These are phyloP conservation scores for Tachypleus tridentatus DNA, from an alignment of 1,140 invertebrate genomes.

Conservation along the genomic window DNA sequence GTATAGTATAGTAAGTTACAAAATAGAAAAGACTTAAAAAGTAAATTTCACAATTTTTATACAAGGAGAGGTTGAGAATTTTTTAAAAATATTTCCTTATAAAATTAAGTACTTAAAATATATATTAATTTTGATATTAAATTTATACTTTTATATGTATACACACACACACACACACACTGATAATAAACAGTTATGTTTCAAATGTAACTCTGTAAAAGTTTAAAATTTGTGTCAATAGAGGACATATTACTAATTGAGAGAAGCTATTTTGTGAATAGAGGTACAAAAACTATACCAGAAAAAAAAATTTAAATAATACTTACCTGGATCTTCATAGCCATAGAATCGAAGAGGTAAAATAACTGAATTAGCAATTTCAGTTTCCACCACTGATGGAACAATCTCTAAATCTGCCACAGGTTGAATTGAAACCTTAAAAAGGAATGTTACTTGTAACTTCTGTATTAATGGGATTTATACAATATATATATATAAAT, in stretches of 20 bases:
- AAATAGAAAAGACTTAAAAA: too few relatives aligned
- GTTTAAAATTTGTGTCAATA: neutral
- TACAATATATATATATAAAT: neutral
- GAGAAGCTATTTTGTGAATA: neutral
- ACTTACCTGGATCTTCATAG: slow-evolving; percentile 16
- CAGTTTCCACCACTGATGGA: slow-evolving; percentile 18
- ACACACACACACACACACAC: too few relatives aligned
- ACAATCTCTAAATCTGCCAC: slow-evolving; percentile 20
- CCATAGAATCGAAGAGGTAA: slow-evolving; percentile 23
- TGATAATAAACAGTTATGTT: too few relatives aligned
- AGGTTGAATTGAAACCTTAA: slow-evolving; percentile 17
- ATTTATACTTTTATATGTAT: too few relatives aligned
- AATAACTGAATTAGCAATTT: slow-evolving; percentile 16
- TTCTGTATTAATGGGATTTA: slow-evolving; percentile 1
- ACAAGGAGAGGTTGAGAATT: too few relatives aligned
- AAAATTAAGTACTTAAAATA: too few relatives aligned
- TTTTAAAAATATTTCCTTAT: too few relatives aligned
- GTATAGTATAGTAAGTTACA: too few relatives aligned
- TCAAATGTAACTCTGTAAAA: neutral
- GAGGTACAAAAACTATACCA: neutral
- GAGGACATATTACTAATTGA: slow-evolving; percentile 2
- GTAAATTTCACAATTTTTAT: too few relatives aligned
- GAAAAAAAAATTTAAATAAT: neutral
- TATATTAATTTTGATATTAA: too few relatives aligned
- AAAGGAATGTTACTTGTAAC: neutral